Percentiles rank a stretch among this genome's conserved stretches.
Conservation (phyloP, 2,888 invertebrate species). For the Rhingia campestris region DNA sequence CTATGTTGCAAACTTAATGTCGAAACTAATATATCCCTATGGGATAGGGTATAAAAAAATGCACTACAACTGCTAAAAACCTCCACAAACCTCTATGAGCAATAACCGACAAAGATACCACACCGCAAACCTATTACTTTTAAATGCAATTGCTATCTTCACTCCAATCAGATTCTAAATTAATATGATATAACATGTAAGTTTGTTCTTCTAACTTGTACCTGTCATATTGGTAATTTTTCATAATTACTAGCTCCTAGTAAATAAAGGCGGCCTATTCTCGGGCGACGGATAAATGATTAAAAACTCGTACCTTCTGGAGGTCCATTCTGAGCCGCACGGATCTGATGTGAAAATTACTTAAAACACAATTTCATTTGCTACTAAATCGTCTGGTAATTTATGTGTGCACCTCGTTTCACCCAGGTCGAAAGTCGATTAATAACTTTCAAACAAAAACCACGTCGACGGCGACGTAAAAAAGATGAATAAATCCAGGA, state of each 20-base stretch:
- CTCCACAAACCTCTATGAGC: no score
- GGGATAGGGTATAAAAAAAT: no score
- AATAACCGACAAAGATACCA: no score
- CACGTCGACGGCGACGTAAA: not conserved
- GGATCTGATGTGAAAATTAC: slow-evolving; percentile 69
- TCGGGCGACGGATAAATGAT: slow-evolving; percentile 76
- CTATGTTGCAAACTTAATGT: no score
- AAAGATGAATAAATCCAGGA: slow-evolving; percentile 31
- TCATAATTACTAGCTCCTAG: slow-evolving; percentile 78
- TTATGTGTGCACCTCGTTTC: slow-evolving; percentile 74
- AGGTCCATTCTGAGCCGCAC: slow-evolving; percentile 27
- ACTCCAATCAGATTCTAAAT: not conserved
- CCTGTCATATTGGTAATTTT: slow-evolving; percentile 78
- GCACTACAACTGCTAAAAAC: no score
- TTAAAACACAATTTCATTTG: slow-evolving; percentile 76
- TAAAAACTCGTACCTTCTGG: slow-evolving; percentile 35
- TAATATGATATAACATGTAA: slow-evolving; percentile 6
- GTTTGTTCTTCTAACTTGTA: slow-evolving; percentile 43
- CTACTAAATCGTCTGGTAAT: slow-evolving; percentile 75
- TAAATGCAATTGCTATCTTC: not conserved
- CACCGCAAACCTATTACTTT: not conserved
- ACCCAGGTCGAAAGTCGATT: slow-evolving; percentile 75
- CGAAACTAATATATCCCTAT: no score
- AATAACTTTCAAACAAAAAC: slow-evolving; percentile 60
- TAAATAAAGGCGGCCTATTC: slow-evolving; percentile 51